Evolutionary conservation across 2,113 vertebrate genomes (phyloP), one percentile per base, ranked within the genome.

Genomic region (Crotalus tigris): DNA sequence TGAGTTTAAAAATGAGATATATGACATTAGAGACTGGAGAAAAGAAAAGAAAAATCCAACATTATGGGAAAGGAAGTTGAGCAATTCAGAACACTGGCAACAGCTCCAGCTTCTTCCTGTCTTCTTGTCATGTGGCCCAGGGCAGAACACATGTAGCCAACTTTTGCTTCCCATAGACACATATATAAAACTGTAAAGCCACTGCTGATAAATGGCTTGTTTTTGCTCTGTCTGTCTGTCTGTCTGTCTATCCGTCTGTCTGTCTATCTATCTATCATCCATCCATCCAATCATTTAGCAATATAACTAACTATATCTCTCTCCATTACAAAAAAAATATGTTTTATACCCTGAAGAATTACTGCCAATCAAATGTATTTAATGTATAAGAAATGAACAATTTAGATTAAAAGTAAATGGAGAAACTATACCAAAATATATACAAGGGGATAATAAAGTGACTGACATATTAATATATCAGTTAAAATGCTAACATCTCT

Each of bases 231-330:
- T 69, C 26, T 29, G 26, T 64, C 59, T 3, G 3, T 61, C 3
- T 1, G 0, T 61, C 59, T 1, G 0, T 61, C 26, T 1, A 0
- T 61, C 24, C 39, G 2, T 39, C 39, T 39, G 39, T 39, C 39
- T 39, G 39, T 39, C 39, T 39, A 3, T 39, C 39, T 39, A 39
- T 39, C 39, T 39, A 39, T 39, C 0, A 3, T 61, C 11, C 11
- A 57, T 59, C 58, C 23, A 61, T 26, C 24, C 24, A 59, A 64
- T 64, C 59, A 64, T 64, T 29, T 64, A 64, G 61, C 61, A 51
- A 51, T 51, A 8, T 51, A 51, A 8, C 49, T n/a, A n/a, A 13
- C 26, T n/a, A 64, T n/a, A 29, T 29, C 6, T 17, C n/a, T 75
- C n/a, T 75, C n/a, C 64, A 33, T 75, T 33, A 5, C 26, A 29